Percentiles rank a stretch among this genome's conserved stretches.
Evolutionary conservation across 2,113 vertebrate genomes (phyloP).

Genomic region (Nibea coibor): DNA sequence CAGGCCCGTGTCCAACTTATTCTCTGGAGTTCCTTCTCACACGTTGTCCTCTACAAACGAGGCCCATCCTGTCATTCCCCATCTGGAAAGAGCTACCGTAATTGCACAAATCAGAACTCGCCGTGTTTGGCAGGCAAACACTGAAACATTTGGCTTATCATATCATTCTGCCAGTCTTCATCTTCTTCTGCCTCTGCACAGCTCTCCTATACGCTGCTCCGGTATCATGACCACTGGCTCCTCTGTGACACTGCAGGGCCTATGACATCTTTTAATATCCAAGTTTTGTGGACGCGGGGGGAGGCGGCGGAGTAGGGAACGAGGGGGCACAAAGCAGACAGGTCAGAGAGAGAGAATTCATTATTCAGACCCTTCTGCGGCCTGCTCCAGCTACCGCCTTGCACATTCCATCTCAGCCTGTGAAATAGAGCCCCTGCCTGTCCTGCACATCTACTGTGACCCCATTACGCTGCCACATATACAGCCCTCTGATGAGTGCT

Average conservation of each 20-base stretch:
- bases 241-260: constrained; percentile 83
- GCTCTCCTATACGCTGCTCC: constrained; percentile 44
- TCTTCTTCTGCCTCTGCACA: constrained; percentile 10
- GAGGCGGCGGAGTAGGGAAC: too few relatives aligned
- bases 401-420: constrained; percentile 66
- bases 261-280: constrained; percentile 90
- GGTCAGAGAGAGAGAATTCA: constrained; percentile 69
- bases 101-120: constrained; percentile 60
- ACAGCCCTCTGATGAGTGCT: constrained; percentile 65
- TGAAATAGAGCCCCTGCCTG: constrained; percentile 67
- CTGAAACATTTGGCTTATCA: constrained; percentile 45
- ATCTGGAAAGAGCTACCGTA: constrained; percentile 28
- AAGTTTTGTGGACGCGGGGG: constrained; percentile 70
- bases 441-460: constrained; percentile 73
- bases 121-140: constrained; percentile 44
- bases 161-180: constrained; percentile 51
- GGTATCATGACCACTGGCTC: constrained; percentile 88
- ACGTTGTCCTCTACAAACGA: constrained; percentile 26
- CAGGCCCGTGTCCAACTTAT: background rate
- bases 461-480: constrained; percentile 74
- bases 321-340: constrained; percentile 78
- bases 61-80: constrained; percentile 39
- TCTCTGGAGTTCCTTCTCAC: constrained; percentile 26
- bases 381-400: constrained; percentile 56
- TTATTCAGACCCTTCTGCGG: constrained; percentile 75